Evolutionary conservation across 2,888 invertebrate genomes (phyloP).

Genomic region (Galeopsomyia nigrocyanea): DNA sequence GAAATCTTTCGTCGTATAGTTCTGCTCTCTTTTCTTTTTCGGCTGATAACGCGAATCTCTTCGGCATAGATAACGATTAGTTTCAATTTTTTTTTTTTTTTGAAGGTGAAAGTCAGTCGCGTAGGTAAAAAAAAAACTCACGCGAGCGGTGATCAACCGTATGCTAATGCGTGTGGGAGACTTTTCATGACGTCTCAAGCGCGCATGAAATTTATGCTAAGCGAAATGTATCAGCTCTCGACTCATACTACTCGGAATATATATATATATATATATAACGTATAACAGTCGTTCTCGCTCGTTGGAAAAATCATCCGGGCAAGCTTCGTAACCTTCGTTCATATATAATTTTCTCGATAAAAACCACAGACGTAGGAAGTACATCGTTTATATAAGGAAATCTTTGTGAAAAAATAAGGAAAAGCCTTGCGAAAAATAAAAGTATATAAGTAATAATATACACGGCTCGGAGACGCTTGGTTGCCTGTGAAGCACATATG

Average conservation of each 20-base stretch:
- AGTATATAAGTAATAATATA: too few species aligned
- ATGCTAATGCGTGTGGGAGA: slow-evolving; percentile 63
- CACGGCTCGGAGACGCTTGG: slow-evolving; percentile 15
- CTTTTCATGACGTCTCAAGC: slow-evolving; percentile 61
- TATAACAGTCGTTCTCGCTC: too few species aligned
- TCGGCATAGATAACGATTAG: neutral
- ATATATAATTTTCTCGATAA: too few species aligned
- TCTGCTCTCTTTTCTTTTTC: slow-evolving; percentile 1
- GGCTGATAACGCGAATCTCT: too few species aligned
- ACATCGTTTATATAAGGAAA: neutral
- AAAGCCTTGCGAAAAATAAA: too few species aligned
- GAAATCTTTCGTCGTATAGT: slow-evolving; percentile 15
- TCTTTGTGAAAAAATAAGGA: neutral
- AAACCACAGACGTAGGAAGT: too few species aligned
- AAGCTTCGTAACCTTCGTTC: too few species aligned
- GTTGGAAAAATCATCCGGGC: too few species aligned
- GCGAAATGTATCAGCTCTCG: slow-evolving; percentile 65
- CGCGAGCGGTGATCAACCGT: slow-evolving; percentile 64
- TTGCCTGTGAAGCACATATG: slow-evolving; percentile 8
- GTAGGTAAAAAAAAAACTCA: too few species aligned
- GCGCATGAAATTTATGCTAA: slow-evolving; percentile 67
- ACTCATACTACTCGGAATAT: slow-evolving; percentile 6
- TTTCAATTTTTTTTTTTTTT: neutral
- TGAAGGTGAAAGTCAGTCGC: slow-evolving; percentile 1
- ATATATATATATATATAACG: too few species aligned